A percentile compares a stretch with the other conserved stretches of the same genome.
These are phyloP conservation scores for Myathropa florea DNA, from an alignment of 2,888 invertebrate genomes.

Conservation along the genomic window DNA sequence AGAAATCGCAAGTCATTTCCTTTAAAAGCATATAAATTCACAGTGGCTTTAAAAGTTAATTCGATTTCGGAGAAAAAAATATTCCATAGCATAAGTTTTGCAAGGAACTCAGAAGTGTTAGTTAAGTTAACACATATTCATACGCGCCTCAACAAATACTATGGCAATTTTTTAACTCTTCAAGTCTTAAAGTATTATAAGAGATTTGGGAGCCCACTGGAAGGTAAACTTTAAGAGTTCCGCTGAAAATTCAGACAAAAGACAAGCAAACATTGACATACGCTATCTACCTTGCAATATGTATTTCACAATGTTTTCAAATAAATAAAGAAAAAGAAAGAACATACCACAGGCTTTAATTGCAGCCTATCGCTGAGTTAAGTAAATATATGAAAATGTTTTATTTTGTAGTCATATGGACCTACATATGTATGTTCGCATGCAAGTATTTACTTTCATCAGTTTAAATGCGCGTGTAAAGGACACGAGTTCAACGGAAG, in stretches of 20 bases:
- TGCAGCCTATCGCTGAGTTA: neutral
- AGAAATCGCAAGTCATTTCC: too few relatives aligned
- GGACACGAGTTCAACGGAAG: neutral
- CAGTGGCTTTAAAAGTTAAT: too few relatives aligned
- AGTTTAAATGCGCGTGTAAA: neutral
- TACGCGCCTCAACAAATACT: too few relatives aligned
- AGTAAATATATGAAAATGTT: neutral
- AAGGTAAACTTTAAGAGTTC: neutral
- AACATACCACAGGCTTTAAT: neutral
- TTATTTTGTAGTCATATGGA: too few relatives aligned
- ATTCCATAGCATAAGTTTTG: too few relatives aligned
- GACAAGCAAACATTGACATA: conserved; percentile 6
- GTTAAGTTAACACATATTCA: too few relatives aligned
- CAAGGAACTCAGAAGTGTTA: too few relatives aligned
- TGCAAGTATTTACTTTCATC: neutral
- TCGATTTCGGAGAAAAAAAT: too few relatives aligned
- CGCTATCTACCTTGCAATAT: neutral
- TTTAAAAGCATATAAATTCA: too few relatives aligned
- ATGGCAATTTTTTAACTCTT: neutral
- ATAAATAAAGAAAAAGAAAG: neutral
- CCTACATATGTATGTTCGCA: too few relatives aligned
- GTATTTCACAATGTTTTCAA: conserved; percentile 17
- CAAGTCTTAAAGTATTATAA: neutral
- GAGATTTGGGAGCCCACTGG: neutral
- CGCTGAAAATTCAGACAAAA: neutral